Evolutionary conservation across 1,140 invertebrate genomes (phyloP).

Genomic region (Uloborus diversus): DNA sequence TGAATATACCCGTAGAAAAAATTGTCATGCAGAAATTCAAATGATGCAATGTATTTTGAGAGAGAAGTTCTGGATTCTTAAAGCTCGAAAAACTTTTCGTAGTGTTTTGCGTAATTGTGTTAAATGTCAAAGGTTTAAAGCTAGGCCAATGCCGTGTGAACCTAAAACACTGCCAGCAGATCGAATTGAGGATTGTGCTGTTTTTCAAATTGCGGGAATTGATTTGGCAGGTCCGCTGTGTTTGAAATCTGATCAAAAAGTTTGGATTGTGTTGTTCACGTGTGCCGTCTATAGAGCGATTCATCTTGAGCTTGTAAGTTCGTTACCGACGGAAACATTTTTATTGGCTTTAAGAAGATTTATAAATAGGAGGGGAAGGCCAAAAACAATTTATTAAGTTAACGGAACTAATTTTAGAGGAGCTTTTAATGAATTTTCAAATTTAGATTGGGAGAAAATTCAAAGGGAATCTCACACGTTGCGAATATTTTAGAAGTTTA

Average conservation of each 20-base stretch:
- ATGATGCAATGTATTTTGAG: no score
- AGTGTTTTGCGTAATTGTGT: conserved; percentile 11
- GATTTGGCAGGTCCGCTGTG: conserved; percentile 63
- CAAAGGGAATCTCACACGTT: neutral
- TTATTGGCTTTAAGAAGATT: conserved; percentile 64
- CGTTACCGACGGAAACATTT: conserved; percentile 64
- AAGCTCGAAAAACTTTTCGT: neutral
- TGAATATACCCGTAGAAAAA: no score
- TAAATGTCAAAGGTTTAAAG: neutral
- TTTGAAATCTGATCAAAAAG: conserved; percentile 51
- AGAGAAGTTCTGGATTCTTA: conserved; percentile 21
- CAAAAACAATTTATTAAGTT: conserved; percentile 62
- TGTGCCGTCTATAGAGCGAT: conserved; percentile 44
- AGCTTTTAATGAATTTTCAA: conserved; percentile 59
- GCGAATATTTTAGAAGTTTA: neutral
- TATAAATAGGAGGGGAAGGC: conserved; percentile 62
- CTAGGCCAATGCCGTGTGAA: neutral
- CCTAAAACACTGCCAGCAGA: conserved; percentile 58
- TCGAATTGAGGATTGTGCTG: conserved; percentile 57
- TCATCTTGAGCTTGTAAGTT: conserved; percentile 65
- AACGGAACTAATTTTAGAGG: conserved; percentile 66
- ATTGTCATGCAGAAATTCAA: no score
- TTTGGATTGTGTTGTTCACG: conserved; percentile 26
- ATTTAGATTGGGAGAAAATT: neutral
- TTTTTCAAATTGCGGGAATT: conserved; percentile 62